phyloP scores from a whole-genome alignment of 2,888 invertebrate genomes.

The Leptinotarsa peninsularis region DNA sequence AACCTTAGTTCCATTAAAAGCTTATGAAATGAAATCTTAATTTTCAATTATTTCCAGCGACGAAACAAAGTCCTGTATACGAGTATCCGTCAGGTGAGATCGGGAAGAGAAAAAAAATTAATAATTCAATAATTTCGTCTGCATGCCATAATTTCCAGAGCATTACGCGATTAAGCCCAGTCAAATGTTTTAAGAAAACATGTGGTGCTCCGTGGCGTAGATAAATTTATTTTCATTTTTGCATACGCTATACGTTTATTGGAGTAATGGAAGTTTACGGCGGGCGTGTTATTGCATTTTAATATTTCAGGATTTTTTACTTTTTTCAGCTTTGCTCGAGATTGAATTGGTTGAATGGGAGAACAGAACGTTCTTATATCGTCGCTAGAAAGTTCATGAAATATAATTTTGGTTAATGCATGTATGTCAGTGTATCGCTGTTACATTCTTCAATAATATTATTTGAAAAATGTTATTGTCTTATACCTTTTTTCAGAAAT shows the following conservation, averaged over 20 bases:
- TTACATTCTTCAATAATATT: too few relatives aligned
- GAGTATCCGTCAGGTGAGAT: background rate
- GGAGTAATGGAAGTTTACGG: conserved; percentile 34
- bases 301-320: conserved; percentile 35
- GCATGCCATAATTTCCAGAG: conserved; percentile 25
- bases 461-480: too few relatives aligned
- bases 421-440: too few relatives aligned
- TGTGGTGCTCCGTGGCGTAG: conserved; percentile 28
- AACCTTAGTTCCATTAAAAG: too few relatives aligned
- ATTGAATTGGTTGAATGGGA: background rate
- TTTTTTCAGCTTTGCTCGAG: conserved; percentile 3
- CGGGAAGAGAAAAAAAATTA: background rate
- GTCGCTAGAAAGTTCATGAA: background rate
- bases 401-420: background rate
- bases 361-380: background rate
- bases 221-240: conserved; percentile 36
- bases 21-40: too few relatives aligned
- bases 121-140: conserved; percentile 26
- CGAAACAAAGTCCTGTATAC: background rate
- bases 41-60: too few relatives aligned
- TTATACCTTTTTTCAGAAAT: too few relatives aligned
- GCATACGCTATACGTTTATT: conserved; percentile 31
- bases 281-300: conserved; percentile 38
- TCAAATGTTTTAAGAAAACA: conserved; percentile 35
- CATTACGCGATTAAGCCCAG: conserved; percentile 26